Evolutionary conservation across 1,140 invertebrate genomes (phyloP), one percentile per base, ranked within the genome.

Genomic region (Brachionus sp.): DNA sequence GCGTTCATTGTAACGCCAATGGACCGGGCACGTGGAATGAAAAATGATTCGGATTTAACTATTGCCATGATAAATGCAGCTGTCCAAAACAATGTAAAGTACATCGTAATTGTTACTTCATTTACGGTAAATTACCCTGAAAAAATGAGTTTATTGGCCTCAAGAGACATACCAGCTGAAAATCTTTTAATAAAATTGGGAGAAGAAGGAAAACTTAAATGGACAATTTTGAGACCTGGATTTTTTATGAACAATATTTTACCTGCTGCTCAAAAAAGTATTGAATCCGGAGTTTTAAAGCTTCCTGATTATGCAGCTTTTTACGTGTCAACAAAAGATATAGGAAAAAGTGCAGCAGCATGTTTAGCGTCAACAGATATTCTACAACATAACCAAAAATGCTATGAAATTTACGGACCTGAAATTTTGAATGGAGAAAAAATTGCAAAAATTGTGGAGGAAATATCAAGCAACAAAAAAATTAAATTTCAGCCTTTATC

Each of bases 231-330:
- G 25, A 44, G 73, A 44, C 33, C 33, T 25, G 73, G 73, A 25
- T n/a, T 44, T 44, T 77, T 77, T 29, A 77, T 77, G 73, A 35
- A 77, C 13, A 77, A 77, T 77, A 25, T 53, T 12, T 42, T 53
- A 42, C n/a, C 5, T 37, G 16, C n/a, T 10, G 16, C 29, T 16
- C 16, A 44, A 73, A 33, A 73, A 16, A 19, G 16, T 44, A 12
- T 73, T 39, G 33, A 33, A 16, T 2, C 33, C 2, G 16, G 16
- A 16, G 39, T 44, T 16, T 39, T 73, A 7, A 19, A 33, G n/a
- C 29, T 25, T 37, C 68, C 68, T n/a, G 68, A 73, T 16, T 25
- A 25, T 73, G 16, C 5, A 16, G 5, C n/a, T 37, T 33, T 12
- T 39, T 39, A 39, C 5, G 29, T 73, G n/a, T n/a, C 16, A 19